Evolutionary conservation across 1,140 invertebrate genomes (phyloP).

Genomic region (Anadara kagoshimensis): DNA sequence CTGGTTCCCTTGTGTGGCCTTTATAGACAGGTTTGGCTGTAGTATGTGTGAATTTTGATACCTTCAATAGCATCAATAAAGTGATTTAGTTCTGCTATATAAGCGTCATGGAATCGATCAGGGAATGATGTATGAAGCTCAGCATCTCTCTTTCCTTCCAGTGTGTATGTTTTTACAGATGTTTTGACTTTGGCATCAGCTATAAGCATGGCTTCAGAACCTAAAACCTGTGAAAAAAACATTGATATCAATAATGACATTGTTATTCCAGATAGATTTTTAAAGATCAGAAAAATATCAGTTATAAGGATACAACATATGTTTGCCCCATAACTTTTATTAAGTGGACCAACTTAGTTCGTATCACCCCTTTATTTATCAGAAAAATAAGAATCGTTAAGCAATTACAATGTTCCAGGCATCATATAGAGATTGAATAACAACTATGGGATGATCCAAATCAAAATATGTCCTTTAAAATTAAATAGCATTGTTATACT

Average conservation of each 20-base stretch:
- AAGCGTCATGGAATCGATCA: not conserved
- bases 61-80: slow-evolving; percentile 9
- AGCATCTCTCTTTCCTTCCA: too few species aligned
- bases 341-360: too few species aligned
- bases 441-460: too few species aligned
- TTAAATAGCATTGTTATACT: too few species aligned
- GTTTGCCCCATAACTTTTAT: too few species aligned
- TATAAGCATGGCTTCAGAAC: not conserved
- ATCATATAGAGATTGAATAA: too few species aligned
- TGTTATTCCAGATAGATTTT: not conserved
- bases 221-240: not conserved
- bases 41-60: not conserved
- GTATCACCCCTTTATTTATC: too few species aligned
- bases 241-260: not conserved
- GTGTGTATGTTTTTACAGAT: not conserved
- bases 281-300: not conserved
- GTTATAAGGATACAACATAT: not conserved
- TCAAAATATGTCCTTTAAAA: too few species aligned
- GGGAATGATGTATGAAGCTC: not conserved
- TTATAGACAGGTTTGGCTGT: too few species aligned
- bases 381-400: too few species aligned
- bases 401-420: too few species aligned
- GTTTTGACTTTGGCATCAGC: slow-evolving; percentile 1
- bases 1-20: too few species aligned
- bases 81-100: slow-evolving; percentile 6